A percentile compares a stretch with the other conserved stretches of the same genome.
Evolutionary conservation across 2,113 vertebrate species (phyloP).

Genomic region (Origma solitaria): DNA sequence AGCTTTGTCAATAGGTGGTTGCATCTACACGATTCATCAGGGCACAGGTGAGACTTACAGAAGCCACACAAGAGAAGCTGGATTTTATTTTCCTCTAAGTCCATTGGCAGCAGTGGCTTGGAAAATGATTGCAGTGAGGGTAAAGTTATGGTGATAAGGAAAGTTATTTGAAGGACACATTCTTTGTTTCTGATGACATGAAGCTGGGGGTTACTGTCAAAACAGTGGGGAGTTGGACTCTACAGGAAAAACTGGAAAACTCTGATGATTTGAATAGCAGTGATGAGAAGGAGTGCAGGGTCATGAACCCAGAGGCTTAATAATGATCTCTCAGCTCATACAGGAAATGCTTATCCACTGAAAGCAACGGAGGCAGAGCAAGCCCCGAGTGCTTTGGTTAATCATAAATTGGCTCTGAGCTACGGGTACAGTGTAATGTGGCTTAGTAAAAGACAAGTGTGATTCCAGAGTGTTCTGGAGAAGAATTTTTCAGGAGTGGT

Average conservation of each 20-base stretch:
- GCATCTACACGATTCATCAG: not conserved
- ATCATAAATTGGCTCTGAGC: not conserved
- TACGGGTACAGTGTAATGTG: not conserved
- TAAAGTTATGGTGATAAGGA: not conserved
- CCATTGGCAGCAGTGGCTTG: not conserved
- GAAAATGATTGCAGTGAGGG: not conserved
- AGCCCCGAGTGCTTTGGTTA: not conserved
- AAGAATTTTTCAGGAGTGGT: not conserved
- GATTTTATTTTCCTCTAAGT: not conserved
- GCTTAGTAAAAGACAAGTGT: not conserved
- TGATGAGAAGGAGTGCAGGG: not conserved
- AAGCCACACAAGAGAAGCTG: not conserved
- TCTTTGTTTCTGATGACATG: not conserved
- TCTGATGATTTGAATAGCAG: not conserved
- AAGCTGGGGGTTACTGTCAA: not conserved
- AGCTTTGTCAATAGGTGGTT: not conserved
- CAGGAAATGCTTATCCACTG: not conserved
- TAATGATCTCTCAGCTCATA: constrained; percentile 4
- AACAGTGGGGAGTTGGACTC: not conserved
- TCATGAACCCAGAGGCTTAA: not conserved
- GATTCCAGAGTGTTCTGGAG: not conserved
- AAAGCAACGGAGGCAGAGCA: not conserved
- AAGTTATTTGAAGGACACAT: not conserved
- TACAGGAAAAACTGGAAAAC: constrained; percentile 4
- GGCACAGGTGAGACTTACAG: not conserved